Conservation (phyloP, 2,797 vertebrate genomes). For the Sebastes elongatus region DNA sequence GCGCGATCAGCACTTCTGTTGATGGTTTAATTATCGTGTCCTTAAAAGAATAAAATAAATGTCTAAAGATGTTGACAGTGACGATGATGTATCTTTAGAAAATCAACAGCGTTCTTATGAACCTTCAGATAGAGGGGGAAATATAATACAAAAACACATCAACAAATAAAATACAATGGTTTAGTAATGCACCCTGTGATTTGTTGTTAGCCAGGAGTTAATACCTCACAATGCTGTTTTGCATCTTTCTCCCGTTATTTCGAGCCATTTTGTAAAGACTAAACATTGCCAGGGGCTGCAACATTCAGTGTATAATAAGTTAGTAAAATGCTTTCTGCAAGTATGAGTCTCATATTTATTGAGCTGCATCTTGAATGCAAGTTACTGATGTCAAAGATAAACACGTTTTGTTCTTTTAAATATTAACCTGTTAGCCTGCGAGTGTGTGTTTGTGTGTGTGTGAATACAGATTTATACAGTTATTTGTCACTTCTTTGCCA, state of each 20-base stretch:
- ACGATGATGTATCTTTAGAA: background rate
- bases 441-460: background rate
- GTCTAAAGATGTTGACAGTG: background rate
- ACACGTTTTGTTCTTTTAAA: background rate
- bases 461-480: conserved; percentile 24
- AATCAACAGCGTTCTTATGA: background rate
- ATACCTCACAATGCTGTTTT: conserved; percentile 39
- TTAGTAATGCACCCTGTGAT: conserved; percentile 43
- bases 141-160: conserved; percentile 7
- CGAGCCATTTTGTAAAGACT: conserved; percentile 31
- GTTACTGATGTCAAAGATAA: conserved; percentile 8
- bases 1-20: background rate
- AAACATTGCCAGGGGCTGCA: conserved; percentile 37
- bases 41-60: background rate
- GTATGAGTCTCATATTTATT: conserved; percentile 18
- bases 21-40: background rate
- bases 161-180: conserved; percentile 12
- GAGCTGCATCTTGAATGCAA: conserved; percentile 13
- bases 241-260: conserved; percentile 39
- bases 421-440: background rate
- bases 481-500: conserved; percentile 15
- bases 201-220: conserved; percentile 37
- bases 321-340: conserved; percentile 14
- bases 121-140: background rate
- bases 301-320: conserved; percentile 15